Percentiles rank a stretch among this genome's conserved stretches.
Conservation (phyloP, 2,113 vertebrate species). For the Panthera uncia region DNA sequence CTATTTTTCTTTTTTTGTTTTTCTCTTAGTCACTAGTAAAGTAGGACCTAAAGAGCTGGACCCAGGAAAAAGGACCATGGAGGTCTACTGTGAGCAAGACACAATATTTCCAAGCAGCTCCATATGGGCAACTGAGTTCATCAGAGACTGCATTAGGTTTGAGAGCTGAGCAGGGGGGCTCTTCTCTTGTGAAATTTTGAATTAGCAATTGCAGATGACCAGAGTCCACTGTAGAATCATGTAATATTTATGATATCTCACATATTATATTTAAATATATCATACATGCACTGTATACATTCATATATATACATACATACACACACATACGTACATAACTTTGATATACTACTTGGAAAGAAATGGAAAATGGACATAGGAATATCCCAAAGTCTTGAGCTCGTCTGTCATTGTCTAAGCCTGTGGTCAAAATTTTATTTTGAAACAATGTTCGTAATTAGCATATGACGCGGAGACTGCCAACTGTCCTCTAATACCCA, state of each 20-base stretch:
- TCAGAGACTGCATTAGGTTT: not conserved
- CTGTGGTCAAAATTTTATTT: not conserved
- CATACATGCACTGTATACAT: not conserved
- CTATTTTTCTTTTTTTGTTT: not conserved
- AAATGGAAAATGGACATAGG: not conserved
- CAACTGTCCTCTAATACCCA: not conserved
- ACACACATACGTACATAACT: constrained; percentile 17
- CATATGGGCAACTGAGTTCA: not conserved
- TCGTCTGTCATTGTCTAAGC: not conserved
- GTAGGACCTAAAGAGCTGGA: not conserved
- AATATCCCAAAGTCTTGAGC: constrained; percentile 22
- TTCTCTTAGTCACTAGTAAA: not conserved
- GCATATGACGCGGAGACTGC: not conserved
- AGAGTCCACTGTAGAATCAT: constrained; percentile 40
- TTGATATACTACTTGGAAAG: constrained; percentile 47
- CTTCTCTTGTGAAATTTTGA: constrained; percentile 38
- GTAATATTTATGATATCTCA: constrained; percentile 46
- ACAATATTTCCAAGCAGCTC: not conserved
- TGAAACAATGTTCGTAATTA: constrained; percentile 28
- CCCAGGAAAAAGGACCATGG: not conserved
- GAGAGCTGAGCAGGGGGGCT: not conserved
- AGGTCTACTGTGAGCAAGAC: not conserved
- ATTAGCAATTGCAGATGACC: constrained; percentile 49
- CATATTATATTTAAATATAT: constrained; percentile 52
- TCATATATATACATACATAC: not conserved